These are phyloP conservation scores for Galendromus occidentalis DNA, from an alignment of 1,140 invertebrate species.

Conservation along the genomic window DNA sequence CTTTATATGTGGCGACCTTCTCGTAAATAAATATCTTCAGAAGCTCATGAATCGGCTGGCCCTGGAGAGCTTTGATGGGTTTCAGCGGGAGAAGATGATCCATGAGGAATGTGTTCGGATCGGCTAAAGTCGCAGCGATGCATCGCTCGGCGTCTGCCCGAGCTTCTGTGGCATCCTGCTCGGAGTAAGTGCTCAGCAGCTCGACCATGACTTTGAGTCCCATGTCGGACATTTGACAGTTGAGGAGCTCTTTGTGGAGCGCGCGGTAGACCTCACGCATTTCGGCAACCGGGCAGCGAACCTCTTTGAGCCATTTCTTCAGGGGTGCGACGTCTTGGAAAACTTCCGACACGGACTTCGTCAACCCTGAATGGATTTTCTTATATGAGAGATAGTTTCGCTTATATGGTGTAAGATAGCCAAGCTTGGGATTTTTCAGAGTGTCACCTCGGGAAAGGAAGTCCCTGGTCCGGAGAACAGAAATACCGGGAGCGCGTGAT, in stretches of 20 bases:
- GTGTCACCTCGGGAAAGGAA: not conserved
- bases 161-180: conserved; percentile 86
- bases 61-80: conserved; percentile 81
- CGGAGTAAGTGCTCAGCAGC: conserved; percentile 78
- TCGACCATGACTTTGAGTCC: conserved; percentile 92
- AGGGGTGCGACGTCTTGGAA: not conserved
- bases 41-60: conserved; percentile 82
- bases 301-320: conserved; percentile 9
- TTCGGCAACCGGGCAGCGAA: not conserved
- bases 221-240: conserved; percentile 43
- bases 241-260: conserved; percentile 12
- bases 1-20: conserved; percentile 65
- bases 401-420: not conserved
- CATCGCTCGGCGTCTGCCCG: conserved; percentile 85
- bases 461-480: not conserved
- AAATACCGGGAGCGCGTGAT: conserved; percentile 38
- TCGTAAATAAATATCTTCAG: conserved; percentile 89
- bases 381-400: not conserved
- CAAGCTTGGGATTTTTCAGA: not conserved
- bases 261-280: not conserved
- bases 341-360: not conserved
- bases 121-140: conserved; percentile 77
- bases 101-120: conserved; percentile 80
- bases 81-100: conserved; percentile 80
- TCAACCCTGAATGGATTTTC: not conserved